Conservation (phyloP, 2,113 vertebrate species). For the Proteles cristata region DNA sequence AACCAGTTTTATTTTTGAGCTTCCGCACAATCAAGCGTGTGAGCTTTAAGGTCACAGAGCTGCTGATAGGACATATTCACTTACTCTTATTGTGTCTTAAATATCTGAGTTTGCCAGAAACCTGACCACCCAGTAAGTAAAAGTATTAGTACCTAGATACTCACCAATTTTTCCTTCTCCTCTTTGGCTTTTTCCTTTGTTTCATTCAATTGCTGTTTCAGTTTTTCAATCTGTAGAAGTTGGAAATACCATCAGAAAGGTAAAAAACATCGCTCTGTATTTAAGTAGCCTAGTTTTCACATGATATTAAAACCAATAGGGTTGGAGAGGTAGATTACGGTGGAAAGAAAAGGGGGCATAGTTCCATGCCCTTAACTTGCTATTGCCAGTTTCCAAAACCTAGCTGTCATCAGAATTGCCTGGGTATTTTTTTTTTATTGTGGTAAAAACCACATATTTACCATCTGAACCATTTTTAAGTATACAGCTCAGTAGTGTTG, state of each 20-base stretch:
- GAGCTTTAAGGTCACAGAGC: not conserved
- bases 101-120: slow-evolving; percentile 5
- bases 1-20: slow-evolving; percentile 3
- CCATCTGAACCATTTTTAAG: not conserved
- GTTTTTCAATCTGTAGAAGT: slow-evolving; percentile 85
- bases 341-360: not conserved
- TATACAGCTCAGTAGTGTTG: not conserved
- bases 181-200: slow-evolving; percentile 84
- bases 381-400: slow-evolving; percentile 28
- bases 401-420: not conserved
- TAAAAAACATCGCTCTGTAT: not conserved
- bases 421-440: not conserved
- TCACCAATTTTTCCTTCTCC: slow-evolving; percentile 87
- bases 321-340: not conserved
- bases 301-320: slow-evolving; percentile 21
- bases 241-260: slow-evolving; percentile 37
- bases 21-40: not conserved
- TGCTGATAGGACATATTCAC: not conserved
- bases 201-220: slow-evolving; percentile 85
- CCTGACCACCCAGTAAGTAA: not conserved
- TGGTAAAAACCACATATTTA: slow-evolving; percentile 10
- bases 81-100: not conserved
- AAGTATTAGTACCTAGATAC: slow-evolving; percentile 1
- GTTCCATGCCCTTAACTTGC: not conserved
- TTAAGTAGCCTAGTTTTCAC: slow-evolving; percentile 10